phyloP scores from a whole-genome alignment of 37 sponge, comb jelly and placozoan genomes.

The Aphrocallistes beatrix region DNA sequence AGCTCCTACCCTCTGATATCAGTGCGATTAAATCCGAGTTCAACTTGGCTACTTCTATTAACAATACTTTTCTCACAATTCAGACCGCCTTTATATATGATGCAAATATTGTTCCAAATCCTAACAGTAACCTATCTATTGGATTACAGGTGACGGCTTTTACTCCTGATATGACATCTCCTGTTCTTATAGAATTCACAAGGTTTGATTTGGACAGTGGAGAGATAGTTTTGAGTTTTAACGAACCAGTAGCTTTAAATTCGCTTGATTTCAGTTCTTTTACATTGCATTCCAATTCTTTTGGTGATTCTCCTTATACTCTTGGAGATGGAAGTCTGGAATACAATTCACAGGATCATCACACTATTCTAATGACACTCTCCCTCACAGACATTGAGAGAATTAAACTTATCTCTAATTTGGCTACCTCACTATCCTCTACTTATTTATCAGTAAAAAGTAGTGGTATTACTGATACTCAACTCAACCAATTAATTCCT shows the following conservation, averaged over 20 bases:
- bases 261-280: constrained; percentile 44
- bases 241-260: constrained; percentile 50
- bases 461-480: constrained; percentile 17
- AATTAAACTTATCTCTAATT: not conserved
- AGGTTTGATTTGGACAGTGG: constrained; percentile 48
- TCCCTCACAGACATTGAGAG: not conserved
- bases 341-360: not conserved
- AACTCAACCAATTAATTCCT: not conserved
- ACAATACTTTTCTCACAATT: constrained; percentile 52
- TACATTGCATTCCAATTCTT: constrained; percentile 33
- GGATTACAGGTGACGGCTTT: constrained; percentile 33
- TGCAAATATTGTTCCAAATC: constrained; percentile 45
- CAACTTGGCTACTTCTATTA: constrained; percentile 31
- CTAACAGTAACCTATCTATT: not conserved
- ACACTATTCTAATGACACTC: not conserved
- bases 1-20: constrained; percentile 42
- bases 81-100: constrained; percentile 38
- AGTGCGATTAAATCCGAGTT: constrained; percentile 50
- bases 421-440: not conserved
- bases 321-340: not conserved
- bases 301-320: not conserved
- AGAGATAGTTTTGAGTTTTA: constrained; percentile 42
- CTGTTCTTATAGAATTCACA: constrained; percentile 53
- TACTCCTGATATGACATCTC: constrained; percentile 45
- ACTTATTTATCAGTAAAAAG: not conserved